Evolutionary conservation across 2,113 vertebrate species (phyloP), one percentile per base, ranked within the genome.

Genomic region (Leptobrachium ailaonicum): DNA sequence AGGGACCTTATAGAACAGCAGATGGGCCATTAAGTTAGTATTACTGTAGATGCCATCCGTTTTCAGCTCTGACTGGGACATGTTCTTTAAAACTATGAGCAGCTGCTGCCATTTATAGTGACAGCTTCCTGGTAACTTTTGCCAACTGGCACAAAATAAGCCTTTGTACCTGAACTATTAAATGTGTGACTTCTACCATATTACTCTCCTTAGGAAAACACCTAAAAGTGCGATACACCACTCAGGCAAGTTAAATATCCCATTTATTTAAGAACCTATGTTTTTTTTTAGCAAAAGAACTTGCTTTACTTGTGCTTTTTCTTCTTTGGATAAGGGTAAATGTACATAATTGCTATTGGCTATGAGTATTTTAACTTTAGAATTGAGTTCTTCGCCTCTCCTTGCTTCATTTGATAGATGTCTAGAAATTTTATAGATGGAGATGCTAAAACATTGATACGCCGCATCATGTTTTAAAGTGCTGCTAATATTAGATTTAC

Each of bases 21-120:
- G 98, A 99, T 99, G 98, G 98, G 96, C 97, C 96, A 98, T 99
- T 99, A 99, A 98, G 97, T 96, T 98, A 97, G 97, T 98, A 99
- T 98, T 98, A 98, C 98, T 98, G 96, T 98, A 96, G 96, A 99
- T 98, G 96, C 96, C 96, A 98, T 97, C 95, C 95, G 96, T 98
- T 97, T 96, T 96, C 96, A 96, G 94, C 95, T 96, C 96, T 98
- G 96, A 97, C 97, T 98, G 96, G 96, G 96, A 98, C 96, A 95
- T 96, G 96, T 96, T 97, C 97, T 96, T 97, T 96, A 97, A 96
- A 99, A 98, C 96, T 96, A 96, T 94, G 95, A 98, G 95, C 97
- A 99, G 96, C 96, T 99, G 98, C 96, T 98, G 97, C 97, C 98
- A 98, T 98, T 99, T 98, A 98, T 96, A 95, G 94, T 95, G 96